Evolutionary conservation across 2,797 vertebrate genomes (phyloP).

Genomic region (Acanthornis magna): DNA sequence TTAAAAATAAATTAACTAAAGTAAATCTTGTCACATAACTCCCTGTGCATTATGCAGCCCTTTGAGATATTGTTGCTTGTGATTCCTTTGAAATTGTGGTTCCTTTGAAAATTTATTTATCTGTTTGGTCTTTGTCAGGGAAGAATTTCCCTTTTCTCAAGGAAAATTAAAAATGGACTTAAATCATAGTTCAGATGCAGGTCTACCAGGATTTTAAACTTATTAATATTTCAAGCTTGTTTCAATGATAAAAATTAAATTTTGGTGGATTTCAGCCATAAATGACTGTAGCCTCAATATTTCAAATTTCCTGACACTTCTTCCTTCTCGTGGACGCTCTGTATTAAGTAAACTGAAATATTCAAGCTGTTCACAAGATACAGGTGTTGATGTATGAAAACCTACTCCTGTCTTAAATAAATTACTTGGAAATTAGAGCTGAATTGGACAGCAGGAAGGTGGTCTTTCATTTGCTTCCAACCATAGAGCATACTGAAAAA

Average conservation of each 20-base stretch:
- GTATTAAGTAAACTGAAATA: background rate
- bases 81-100: background rate
- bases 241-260: background rate
- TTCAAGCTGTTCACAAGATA: background rate
- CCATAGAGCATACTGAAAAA: background rate
- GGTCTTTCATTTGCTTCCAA: background rate
- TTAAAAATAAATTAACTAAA: background rate
- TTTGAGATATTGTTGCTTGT: background rate
- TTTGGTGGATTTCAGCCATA: background rate
- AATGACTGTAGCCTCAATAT: background rate
- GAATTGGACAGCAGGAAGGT: background rate
- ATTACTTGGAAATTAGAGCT: background rate
- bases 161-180: background rate
- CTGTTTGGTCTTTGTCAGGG: background rate
- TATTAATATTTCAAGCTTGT: background rate
- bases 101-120: background rate
- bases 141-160: background rate
- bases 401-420: background rate
- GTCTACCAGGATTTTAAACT: background rate
- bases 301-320: background rate
- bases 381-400: background rate
- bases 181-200: background rate
- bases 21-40: background rate
- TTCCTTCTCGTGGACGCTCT: background rate
- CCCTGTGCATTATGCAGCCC: background rate